A percentile compares a stretch with the other conserved stretches of the same genome.
These are phyloP conservation scores for Adrianichthys oophorus DNA, from an alignment of 2,797 vertebrate genomes.

Conservation along the genomic window DNA sequence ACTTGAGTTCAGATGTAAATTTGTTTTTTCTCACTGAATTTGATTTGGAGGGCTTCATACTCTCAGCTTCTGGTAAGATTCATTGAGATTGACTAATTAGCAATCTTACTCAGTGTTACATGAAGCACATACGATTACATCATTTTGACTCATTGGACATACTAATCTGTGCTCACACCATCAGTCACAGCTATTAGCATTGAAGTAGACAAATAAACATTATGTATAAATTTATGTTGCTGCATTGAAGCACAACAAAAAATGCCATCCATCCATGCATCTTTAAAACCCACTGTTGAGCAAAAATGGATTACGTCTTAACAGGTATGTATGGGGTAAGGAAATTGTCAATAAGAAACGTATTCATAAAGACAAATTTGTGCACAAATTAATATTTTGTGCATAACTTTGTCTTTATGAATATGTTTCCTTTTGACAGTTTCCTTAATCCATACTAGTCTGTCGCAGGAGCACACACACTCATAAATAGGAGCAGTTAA, in stretches of 20 bases:
- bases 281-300: background rate
- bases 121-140: constrained; percentile 45
- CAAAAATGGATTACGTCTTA: no score
- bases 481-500: no score
- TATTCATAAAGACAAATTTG: no score
- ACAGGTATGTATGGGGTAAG: no score
- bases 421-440: no score
- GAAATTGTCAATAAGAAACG: no score
- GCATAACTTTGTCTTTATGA: no score
- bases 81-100: constrained; percentile 56
- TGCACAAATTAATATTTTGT: no score
- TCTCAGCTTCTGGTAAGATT: constrained; percentile 40
- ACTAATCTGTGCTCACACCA: constrained; percentile 43
- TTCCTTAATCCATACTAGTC: no score
- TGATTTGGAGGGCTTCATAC: constrained; percentile 40
- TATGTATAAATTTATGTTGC: constrained; percentile 28
- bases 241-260: constrained; percentile 19
- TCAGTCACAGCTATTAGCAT: constrained; percentile 39
- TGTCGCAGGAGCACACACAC: no score
- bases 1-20: constrained; percentile 43
- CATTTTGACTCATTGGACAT: constrained; percentile 63
- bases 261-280: constrained; percentile 1
- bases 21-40: constrained; percentile 26
- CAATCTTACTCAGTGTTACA: constrained; percentile 55
- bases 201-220: constrained; percentile 31